Evolutionary conservation across 2,113 vertebrate species (phyloP), one percentile per base, ranked within the genome.

Genomic region (Cercocebus atys): DNA sequence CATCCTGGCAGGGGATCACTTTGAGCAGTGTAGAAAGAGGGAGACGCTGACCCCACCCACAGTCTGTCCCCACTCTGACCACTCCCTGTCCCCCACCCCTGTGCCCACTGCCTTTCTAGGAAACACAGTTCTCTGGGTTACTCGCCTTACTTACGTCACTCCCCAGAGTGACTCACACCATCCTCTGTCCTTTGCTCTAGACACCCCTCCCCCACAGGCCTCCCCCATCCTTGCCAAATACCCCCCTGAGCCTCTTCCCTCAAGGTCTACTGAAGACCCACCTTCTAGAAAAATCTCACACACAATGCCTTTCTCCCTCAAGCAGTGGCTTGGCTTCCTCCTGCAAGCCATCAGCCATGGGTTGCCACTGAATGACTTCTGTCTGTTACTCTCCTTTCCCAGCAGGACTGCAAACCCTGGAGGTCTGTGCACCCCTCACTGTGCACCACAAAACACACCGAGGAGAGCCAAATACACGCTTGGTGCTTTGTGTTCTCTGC

Each of bases 401-500:
- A 9, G n/a, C 6, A 52, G 47, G 68, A 66, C 5, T 5, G 1
- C 5, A 76, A 66, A 32, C 76, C n/a, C 66, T 4, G 3, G 61
- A 75, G 80, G 38, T 5, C 43, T 4, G 8, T 10, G 47, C 4
- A 2, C 32, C 1, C 64, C 8, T 12, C 8, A 0, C 17, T 2
- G 38, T n/a, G 40, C 52, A 5, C 57, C 47, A 13, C 0, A 8
- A 38, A 47, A 5, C 14, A 32, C 27, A 0, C 38, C 6, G 2
- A 5, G 8, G 30, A 25, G 17, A 7, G 22, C 27, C 4, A 17
- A 20, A 13, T 38, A 1, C 0, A 0, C 0, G 40, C 40, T 32
- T 22, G 38, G 0, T 0, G 35, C 47, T 47, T 17, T 38, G 0
- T 0, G 7, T 32, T 57, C 66, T 68, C 0, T 0, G 17, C 66